A percentile compares a stretch with the other conserved stretches of the same genome.
Conservation (phyloP, 2,888 invertebrate genomes). For the Amphipyra berbera region DNA sequence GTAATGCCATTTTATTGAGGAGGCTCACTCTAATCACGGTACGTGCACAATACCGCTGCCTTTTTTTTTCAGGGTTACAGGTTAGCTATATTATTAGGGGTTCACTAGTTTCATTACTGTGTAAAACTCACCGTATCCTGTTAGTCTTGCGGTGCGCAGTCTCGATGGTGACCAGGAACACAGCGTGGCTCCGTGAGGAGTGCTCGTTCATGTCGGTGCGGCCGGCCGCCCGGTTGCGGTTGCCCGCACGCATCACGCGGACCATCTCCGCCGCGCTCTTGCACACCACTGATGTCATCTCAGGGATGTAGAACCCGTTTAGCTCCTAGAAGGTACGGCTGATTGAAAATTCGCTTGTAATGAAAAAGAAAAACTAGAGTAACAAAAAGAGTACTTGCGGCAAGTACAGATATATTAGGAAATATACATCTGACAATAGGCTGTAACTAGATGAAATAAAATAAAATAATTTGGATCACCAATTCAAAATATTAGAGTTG, state of each 20-base stretch:
- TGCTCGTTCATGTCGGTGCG: constrained; percentile 99
- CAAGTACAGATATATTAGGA: no score
- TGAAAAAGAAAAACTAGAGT: no score
- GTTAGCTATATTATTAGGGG: no score
- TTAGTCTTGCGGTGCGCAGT: constrained; percentile 90
- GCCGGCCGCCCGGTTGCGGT: constrained; percentile 98
- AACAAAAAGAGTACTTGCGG: neutral
- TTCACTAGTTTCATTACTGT: neutral
- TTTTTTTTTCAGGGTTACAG: no score
- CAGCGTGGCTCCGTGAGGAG: constrained; percentile 99
- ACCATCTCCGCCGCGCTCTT: constrained; percentile 98
- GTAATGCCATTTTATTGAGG: no score
- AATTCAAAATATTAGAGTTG: neutral
- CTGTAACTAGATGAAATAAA: no score
- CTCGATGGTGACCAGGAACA: constrained; percentile 99
- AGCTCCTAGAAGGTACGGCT: constrained; percentile 78
- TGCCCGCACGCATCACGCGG: constrained; percentile 97
- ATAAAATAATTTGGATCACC: no score
- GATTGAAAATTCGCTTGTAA: neutral
- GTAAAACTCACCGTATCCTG: constrained; percentile 79
- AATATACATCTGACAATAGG: no score
- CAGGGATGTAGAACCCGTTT: constrained; percentile 97
- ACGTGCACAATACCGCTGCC: no score
- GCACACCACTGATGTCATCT: constrained; percentile 98
- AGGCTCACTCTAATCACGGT: no score